Evolutionary conservation across 2,113 vertebrate genomes (phyloP).

Genomic region (Hydrolagus affinis): DNA sequence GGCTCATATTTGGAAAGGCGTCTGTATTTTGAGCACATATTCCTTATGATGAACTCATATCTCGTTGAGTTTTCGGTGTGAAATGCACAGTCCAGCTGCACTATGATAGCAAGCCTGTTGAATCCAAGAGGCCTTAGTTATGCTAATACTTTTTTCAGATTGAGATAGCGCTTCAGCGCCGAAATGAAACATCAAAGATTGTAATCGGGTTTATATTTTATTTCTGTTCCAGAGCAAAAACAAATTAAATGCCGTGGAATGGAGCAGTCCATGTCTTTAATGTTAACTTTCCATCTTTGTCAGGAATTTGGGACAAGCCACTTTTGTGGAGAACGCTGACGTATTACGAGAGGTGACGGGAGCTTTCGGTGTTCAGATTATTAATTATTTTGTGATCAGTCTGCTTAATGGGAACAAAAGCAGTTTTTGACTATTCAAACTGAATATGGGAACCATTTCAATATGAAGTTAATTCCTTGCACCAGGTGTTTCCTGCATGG

Average conservation of each 20-base stretch:
- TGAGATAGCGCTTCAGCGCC: background rate
- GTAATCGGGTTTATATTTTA: background rate
- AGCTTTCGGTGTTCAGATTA: background rate
- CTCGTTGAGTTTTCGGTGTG: background rate
- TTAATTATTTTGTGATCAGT: background rate
- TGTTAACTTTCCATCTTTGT: background rate
- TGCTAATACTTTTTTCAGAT: background rate
- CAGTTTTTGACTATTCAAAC: background rate
- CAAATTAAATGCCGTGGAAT: background rate
- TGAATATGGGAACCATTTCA: constrained; percentile 22
- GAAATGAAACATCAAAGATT: background rate
- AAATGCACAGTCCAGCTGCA: background rate
- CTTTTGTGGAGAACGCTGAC: background rate
- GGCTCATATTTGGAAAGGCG: background rate
- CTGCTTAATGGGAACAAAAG: background rate
- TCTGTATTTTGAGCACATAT: background rate
- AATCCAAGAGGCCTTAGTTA: background rate
- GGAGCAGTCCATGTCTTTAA: background rate
- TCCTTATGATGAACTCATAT: background rate
- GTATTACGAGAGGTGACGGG: background rate
- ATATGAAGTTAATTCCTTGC: constrained; percentile 13
- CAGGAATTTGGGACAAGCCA: background rate
- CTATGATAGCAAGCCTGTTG: background rate
- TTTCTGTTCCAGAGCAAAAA: background rate
- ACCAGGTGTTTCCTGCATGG: background rate